Evolutionary conservation across 2,797 vertebrate species (phyloP).

Genomic region (Podargus strigoides): DNA sequence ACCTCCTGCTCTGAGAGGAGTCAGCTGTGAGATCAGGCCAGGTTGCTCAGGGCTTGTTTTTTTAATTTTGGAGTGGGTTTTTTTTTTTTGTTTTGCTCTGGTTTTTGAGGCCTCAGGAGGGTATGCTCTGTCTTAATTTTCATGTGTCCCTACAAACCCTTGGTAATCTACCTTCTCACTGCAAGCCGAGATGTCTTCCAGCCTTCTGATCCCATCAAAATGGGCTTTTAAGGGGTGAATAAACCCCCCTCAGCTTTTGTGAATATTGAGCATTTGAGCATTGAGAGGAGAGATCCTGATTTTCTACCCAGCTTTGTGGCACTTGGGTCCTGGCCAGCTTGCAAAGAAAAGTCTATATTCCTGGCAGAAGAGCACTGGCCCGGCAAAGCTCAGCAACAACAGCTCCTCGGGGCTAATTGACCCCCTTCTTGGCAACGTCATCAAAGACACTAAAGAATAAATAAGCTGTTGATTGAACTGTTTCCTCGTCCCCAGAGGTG

Average conservation of each 20-base stretch:
- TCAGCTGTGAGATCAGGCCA: not conserved
- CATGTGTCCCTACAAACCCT: not conserved
- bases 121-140: not conserved
- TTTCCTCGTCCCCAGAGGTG: slow-evolving; percentile 29
- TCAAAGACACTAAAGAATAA: slow-evolving; percentile 16
- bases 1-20: not conserved
- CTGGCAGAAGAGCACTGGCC: not conserved
- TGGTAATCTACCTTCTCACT: not conserved
- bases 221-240: not conserved
- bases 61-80: not conserved
- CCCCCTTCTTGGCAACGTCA: slow-evolving; percentile 42
- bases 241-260: not conserved
- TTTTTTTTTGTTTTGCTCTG: not conserved
- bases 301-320: slow-evolving; percentile 13
- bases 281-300: not conserved
- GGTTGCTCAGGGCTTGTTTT: not conserved
- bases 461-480: slow-evolving; percentile 10
- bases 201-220: not conserved
- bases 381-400: not conserved
- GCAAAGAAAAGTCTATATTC: slow-evolving; percentile 19
- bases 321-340: slow-evolving; percentile 17
- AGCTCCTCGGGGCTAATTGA: slow-evolving; percentile 13
- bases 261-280: fast-evolving
- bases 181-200: not conserved
- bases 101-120: not conserved